A percentile compares a stretch with the other conserved stretches of the same genome.
phyloP scores from a whole-genome alignment of 2,113 vertebrate genomes.

The Cephalopholis sonnerati region DNA sequence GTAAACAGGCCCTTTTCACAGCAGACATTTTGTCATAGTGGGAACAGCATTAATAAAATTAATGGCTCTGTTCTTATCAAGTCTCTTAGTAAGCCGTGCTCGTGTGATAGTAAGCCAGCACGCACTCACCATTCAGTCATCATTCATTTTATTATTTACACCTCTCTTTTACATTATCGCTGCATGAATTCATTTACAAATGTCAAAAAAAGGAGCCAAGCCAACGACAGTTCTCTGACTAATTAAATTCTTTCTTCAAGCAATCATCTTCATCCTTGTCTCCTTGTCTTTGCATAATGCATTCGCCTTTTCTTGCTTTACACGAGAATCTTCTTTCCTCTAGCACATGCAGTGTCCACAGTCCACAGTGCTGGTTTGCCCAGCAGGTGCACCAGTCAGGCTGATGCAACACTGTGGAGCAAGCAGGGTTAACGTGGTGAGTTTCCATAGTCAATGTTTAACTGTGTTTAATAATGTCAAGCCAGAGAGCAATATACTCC shows the following conservation, averaged over 20 bases:
- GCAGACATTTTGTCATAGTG: background rate
- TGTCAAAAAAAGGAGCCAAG: background rate
- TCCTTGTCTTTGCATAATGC: background rate
- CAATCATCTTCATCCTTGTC: background rate
- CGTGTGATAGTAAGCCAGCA: background rate
- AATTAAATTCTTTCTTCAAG: slow-evolving; percentile 11
- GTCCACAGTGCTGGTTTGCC: slow-evolving; percentile 6
- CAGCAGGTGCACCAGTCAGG: slow-evolving; percentile 8
- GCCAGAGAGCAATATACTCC: slow-evolving; percentile 25
- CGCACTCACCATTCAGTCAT: background rate
- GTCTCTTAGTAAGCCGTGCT: background rate
- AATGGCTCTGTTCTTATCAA: background rate
- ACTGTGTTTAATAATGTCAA: slow-evolving; percentile 44
- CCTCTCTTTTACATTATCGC: background rate
- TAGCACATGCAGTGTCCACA: slow-evolving; percentile 20
- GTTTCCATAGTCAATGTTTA: slow-evolving; percentile 27
- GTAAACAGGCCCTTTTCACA: background rate
- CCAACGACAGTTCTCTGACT: background rate
- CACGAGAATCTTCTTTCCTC: slow-evolving; percentile 4
- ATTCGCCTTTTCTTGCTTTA: background rate
- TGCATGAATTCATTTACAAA: background rate
- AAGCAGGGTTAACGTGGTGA: background rate
- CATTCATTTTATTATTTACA: background rate
- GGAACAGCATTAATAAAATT: background rate
- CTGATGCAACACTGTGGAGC: slow-evolving; percentile 29